Conservation (phyloP, 2,113 vertebrate genomes). For the Phycodurus eques region DNA sequence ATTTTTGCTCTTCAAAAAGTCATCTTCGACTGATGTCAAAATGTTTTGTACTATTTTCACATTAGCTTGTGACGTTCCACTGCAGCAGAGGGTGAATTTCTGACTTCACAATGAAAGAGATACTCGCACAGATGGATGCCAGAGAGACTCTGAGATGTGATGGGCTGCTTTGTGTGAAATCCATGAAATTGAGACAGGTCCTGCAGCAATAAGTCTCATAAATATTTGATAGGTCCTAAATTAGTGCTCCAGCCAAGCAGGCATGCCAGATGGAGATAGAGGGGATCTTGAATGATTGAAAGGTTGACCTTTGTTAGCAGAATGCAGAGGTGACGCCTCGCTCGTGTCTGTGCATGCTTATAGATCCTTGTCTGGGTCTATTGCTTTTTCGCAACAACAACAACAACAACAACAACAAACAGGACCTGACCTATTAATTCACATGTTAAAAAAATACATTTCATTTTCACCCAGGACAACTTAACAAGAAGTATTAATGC, state of each 20-base stretch:
- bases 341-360: not conserved
- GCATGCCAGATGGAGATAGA: slow-evolving; percentile 5
- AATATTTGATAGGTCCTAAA: slow-evolving; percentile 59
- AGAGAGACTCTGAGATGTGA: not conserved
- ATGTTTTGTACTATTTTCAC: slow-evolving; percentile 1
- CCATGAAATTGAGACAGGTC: slow-evolving; percentile 29
- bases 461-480: not conserved
- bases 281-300: slow-evolving; percentile 11
- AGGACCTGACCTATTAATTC: not conserved
- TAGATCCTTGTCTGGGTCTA: not conserved
- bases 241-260: slow-evolving; percentile 21
- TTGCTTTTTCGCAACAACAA: not conserved
- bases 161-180: slow-evolving; percentile 25
- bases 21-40: not conserved
- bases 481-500: too few species aligned
- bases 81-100: not conserved
- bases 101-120: slow-evolving; percentile 25
- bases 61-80: slow-evolving; percentile 2
- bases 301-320: slow-evolving; percentile 25
- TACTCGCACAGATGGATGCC: slow-evolving; percentile 13
- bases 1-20: not conserved
- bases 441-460: not conserved
- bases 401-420: not conserved
- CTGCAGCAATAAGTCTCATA: slow-evolving; percentile 34
- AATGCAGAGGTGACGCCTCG: not conserved